A percentile compares a stretch with the other conserved stretches of the same genome.
phyloP scores from a whole-genome alignment of 2,797 vertebrate genomes.

The Pseudochaenichthys georgianus region DNA sequence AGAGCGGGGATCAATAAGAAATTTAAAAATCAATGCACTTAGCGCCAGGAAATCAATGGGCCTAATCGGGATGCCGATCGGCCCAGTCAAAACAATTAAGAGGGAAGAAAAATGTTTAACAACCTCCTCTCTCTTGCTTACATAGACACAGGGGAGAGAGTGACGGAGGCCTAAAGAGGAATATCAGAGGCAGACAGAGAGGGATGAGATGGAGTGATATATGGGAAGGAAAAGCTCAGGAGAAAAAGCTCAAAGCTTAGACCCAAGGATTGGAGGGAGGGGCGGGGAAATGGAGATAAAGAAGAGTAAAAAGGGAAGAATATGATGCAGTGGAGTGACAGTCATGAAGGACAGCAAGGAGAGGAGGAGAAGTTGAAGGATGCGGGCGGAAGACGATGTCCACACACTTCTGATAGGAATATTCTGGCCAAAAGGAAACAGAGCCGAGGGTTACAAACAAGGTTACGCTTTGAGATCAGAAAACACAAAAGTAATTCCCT shows the following conservation, averaged over 20 bases:
- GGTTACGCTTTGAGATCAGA: conserved; percentile 66
- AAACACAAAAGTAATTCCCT: conserved; percentile 57
- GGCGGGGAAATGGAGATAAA: conserved; percentile 70
- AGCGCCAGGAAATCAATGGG: conserved; percentile 96
- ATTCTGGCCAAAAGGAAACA: conserved; percentile 23
- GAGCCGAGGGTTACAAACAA: conserved; percentile 53
- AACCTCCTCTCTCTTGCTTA: conserved; percentile 87
- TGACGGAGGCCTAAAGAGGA: conserved; percentile 76
- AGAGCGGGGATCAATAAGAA: conserved; percentile 95
- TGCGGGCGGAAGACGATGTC: neutral
- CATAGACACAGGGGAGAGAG: conserved; percentile 71
- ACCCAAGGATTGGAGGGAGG: conserved; percentile 58
- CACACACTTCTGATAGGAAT: conserved; percentile 29
- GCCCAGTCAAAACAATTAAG: conserved; percentile 97
- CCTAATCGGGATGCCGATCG: conserved; percentile 98
- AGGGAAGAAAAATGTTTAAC: conserved; percentile 94
- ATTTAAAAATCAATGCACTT: conserved; percentile 98
- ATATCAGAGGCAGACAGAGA: conserved; percentile 71
- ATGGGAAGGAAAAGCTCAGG: conserved; percentile 77
- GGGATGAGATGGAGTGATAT: conserved; percentile 80
- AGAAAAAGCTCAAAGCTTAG: conserved; percentile 75
- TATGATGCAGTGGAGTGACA: conserved; percentile 60
- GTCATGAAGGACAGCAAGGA: conserved; percentile 65
- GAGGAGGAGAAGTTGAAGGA: conserved; percentile 50
- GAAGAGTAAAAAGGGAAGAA: conserved; percentile 52